These are phyloP conservation scores for Cladorhizidae sp. DNA, from an alignment of 37 sponge, comb jelly and placozoan species.

Conservation along the genomic window DNA sequence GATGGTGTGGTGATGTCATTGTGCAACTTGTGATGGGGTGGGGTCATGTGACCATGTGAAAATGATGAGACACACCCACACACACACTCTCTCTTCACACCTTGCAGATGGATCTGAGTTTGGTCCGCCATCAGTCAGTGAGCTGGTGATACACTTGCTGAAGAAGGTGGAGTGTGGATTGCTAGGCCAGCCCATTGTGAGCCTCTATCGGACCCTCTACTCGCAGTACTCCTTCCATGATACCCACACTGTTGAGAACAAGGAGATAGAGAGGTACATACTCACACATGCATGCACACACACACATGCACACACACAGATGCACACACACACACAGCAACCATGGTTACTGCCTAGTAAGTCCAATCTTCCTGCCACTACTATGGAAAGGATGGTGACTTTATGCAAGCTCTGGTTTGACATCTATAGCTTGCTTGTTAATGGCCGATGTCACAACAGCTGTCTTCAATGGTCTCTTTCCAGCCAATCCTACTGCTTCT, in stretches of 20 bases:
- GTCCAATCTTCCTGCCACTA: no score
- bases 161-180: constrained; percentile 22
- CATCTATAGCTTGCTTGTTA: not conserved
- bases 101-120: not conserved
- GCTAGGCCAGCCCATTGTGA: constrained; percentile 7
- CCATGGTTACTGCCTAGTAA: no score
- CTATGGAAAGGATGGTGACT: no score
- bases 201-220: constrained; percentile 20
- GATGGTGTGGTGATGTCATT: not conserved
- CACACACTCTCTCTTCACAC: not conserved
- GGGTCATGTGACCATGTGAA: not conserved
- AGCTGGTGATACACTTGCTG: constrained; percentile 16
- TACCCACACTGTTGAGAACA: constrained; percentile 3
- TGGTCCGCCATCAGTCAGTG: not conserved
- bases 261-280: constrained; percentile 17
- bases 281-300: no score
- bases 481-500: no score
- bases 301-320: no score
- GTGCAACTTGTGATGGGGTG: not conserved
- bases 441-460: no score
- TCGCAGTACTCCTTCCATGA: not conserved
- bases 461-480: no score
- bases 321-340: no score
- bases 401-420: not conserved
- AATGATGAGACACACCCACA: no score